These are phyloP conservation scores for Epiblema foenella DNA, from an alignment of 2,888 invertebrate species.

Conservation along the genomic window DNA sequence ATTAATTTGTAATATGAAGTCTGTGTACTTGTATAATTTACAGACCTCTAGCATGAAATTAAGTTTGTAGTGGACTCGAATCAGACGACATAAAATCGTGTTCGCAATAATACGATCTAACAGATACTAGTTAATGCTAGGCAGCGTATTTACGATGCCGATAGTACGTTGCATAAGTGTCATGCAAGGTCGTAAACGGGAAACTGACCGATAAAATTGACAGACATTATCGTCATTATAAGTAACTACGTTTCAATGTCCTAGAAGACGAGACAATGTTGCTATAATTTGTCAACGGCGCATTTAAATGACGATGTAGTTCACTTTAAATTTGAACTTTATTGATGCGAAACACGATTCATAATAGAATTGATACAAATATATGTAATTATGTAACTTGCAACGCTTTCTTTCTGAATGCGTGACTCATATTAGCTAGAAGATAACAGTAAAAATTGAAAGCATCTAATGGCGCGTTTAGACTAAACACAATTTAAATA, in stretches of 20 bases:
- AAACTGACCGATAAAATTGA: conserved; percentile 29
- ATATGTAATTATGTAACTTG: neutral
- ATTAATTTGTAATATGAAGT: no score
- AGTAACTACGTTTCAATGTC: conserved; percentile 25
- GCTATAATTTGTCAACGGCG: conserved; percentile 16
- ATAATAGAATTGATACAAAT: neutral
- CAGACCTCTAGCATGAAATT: no score
- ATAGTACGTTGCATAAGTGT: conserved; percentile 29
- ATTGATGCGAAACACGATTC: neutral
- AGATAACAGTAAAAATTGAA: conserved; percentile 29
- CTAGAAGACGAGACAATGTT: conserved; percentile 6
- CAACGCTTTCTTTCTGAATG: neutral
- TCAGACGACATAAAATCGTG: neutral
- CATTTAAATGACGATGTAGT: neutral
- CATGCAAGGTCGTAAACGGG: conserved; percentile 34
- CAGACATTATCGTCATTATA: conserved; percentile 20
- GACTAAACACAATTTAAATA: conserved; percentile 2
- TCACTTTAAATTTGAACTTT: conserved; percentile 7
- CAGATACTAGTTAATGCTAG: neutral
- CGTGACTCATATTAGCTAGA: conserved; percentile 17
- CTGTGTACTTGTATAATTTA: no score
- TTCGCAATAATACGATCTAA: neutral
- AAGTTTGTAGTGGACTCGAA: no score
- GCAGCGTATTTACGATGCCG: conserved; percentile 14
- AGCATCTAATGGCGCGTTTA: conserved; percentile 16